Evolutionary conservation across 2,888 invertebrate genomes (phyloP).

Genomic region (Lithophane ornitopus): DNA sequence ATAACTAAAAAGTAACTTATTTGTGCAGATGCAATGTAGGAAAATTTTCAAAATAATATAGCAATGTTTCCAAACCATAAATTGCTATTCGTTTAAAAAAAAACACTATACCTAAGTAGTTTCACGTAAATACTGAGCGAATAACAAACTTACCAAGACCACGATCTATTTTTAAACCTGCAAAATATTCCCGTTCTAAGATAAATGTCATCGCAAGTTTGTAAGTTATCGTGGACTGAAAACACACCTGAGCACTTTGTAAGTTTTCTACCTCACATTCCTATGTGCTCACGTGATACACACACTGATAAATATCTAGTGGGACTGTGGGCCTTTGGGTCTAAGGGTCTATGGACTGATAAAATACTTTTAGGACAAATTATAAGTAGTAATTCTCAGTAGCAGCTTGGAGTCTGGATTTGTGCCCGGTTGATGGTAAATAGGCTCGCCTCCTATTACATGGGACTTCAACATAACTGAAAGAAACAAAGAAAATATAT

Average conservation of each 20-base stretch:
- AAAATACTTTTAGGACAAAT: background rate
- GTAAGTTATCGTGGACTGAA: conserved; percentile 4
- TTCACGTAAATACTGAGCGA: background rate
- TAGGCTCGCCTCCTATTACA: background rate
- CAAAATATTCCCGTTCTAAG: background rate
- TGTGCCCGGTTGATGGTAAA: too few species aligned
- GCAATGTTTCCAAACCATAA: background rate
- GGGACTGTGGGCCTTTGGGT: background rate
- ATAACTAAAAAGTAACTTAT: background rate
- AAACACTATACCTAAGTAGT: background rate
- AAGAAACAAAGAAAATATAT: too few species aligned
- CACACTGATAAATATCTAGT: conserved; percentile 7
- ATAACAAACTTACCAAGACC: background rate
- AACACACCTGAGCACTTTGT: conserved; percentile 36
- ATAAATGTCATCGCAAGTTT: conserved; percentile 25
- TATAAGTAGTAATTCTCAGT: too few species aligned
- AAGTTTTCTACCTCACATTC: conserved; percentile 5
- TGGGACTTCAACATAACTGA: background rate
- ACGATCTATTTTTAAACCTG: background rate
- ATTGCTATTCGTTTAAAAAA: background rate
- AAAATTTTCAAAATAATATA: background rate
- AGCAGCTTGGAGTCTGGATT: too few species aligned
- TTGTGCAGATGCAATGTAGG: background rate
- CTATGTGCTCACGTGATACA: background rate
- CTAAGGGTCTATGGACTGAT: background rate